phyloP scores from a whole-genome alignment of 1,140 invertebrate genomes.

The Magallana angulata region DNA sequence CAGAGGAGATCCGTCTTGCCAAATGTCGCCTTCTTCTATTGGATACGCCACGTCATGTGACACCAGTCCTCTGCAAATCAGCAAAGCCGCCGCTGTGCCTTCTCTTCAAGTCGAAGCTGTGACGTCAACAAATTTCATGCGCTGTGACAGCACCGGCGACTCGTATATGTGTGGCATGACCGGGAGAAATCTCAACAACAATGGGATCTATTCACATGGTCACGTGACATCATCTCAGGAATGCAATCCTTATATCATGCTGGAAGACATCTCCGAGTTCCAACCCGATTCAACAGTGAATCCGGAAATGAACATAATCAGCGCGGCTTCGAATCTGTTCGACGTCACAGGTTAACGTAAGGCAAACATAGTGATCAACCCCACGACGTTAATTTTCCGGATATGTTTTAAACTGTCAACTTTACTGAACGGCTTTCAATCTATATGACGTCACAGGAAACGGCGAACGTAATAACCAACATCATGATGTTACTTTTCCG shows the following conservation, averaged over 20 bases:
- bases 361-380: too few relatives aligned
- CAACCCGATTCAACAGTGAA: constrained; percentile 62
- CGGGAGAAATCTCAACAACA: constrained; percentile 34
- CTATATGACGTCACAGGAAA: too few relatives aligned
- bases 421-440: too few relatives aligned
- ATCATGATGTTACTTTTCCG: too few relatives aligned
- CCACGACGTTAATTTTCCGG: too few relatives aligned
- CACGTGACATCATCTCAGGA: constrained; percentile 54
- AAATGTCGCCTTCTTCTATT: constrained; percentile 40
- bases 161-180: constrained; percentile 46
- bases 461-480: too few relatives aligned
- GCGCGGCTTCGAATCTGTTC: constrained; percentile 62
- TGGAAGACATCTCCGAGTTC: constrained; percentile 67
- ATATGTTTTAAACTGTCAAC: too few relatives aligned
- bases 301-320: constrained; percentile 68
- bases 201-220: constrained; percentile 34
- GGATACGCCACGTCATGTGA: constrained; percentile 58
- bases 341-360: constrained; percentile 54
- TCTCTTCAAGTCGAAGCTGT: constrained; percentile 66
- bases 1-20: constrained; percentile 14
- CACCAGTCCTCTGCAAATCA: constrained; percentile 67
- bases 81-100: constrained; percentile 57
- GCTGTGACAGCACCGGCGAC: constrained; percentile 60
- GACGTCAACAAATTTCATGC: constrained; percentile 65
- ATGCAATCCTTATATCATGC: constrained; percentile 61